A percentile compares a stretch with the other conserved stretches of the same genome.
These are phyloP conservation scores for Lithophane semibrunnea DNA, from an alignment of 2,888 invertebrate species.

Conservation along the genomic window DNA sequence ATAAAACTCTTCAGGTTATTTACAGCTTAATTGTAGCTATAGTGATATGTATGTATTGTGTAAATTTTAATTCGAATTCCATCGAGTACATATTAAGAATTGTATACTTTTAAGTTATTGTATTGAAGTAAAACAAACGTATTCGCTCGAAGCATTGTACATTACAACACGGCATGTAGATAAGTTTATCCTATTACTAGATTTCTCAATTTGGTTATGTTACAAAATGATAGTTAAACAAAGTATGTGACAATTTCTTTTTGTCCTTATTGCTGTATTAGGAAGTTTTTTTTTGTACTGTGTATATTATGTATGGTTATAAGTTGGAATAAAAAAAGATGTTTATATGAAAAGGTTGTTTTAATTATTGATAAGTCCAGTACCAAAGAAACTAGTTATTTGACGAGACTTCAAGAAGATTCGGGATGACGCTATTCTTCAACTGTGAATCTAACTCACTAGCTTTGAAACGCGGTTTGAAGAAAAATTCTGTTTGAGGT, in stretches of 20 bases:
- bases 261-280: constrained; percentile 90
- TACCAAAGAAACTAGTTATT: neutral
- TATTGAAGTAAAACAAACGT: constrained; percentile 88
- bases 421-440: neutral
- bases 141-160: constrained; percentile 90
- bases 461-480: neutral
- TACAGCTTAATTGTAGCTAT: constrained; percentile 89
- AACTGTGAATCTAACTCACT: neutral
- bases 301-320: constrained; percentile 95
- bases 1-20: constrained; percentile 88
- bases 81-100: constrained; percentile 90
- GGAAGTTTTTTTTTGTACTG: constrained; percentile 95
- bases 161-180: constrained; percentile 89
- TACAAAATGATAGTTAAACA: constrained; percentile 85
- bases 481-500: neutral
- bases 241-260: constrained; percentile 89
- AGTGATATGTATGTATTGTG: constrained; percentile 90
- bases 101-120: constrained; percentile 90
- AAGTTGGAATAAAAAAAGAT: constrained; percentile 91
- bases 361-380: constrained; percentile 57
- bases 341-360: constrained; percentile 87
- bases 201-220: constrained; percentile 89
- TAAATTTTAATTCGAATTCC: constrained; percentile 90
- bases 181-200: constrained; percentile 90
- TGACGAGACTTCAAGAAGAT: neutral